Conservation (phyloP, 2,888 invertebrate genomes). For the Rhamnusium bicolor region DNA sequence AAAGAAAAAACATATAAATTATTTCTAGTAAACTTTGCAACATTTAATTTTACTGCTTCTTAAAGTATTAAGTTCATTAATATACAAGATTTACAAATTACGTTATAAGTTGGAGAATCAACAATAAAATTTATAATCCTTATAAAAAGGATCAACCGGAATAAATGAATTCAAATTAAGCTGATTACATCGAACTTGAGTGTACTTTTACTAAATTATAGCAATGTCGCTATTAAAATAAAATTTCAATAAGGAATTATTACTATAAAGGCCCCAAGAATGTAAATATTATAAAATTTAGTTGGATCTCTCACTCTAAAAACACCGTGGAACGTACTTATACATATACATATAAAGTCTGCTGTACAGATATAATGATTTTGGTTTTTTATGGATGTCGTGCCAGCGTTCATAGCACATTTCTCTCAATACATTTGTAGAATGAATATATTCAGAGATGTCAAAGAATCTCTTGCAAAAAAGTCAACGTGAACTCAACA, state of each 20-base stretch:
- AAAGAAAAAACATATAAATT: not conserved
- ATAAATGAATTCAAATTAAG: slow-evolving; percentile 25
- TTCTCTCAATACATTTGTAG: slow-evolving; percentile 52
- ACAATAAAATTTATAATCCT: slow-evolving; percentile 14
- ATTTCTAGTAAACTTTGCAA: not conserved
- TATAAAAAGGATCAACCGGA: slow-evolving; percentile 17
- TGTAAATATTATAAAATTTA: slow-evolving; percentile 18
- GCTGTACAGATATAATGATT: slow-evolving; percentile 35
- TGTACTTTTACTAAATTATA: slow-evolving; percentile 7
- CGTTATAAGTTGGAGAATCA: slow-evolving; percentile 3
- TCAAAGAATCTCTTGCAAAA: slow-evolving; percentile 54
- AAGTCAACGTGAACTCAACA: slow-evolving; percentile 47
- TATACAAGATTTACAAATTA: slow-evolving; percentile 10
- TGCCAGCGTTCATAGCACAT: slow-evolving; percentile 48
- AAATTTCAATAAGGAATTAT: slow-evolving; percentile 24
- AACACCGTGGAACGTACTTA: slow-evolving; percentile 3
- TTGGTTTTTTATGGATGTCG: slow-evolving; percentile 49
- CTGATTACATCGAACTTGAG: not conserved
- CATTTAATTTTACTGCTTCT: not conserved
- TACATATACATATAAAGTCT: slow-evolving; percentile 21
- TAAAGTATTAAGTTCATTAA: not conserved
- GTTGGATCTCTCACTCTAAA: not conserved
- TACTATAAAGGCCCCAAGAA: not conserved
- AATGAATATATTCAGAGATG: slow-evolving; percentile 56
- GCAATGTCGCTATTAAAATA: not conserved